Evolutionary conservation across 2,113 vertebrate genomes (phyloP), one percentile per base, ranked within the genome.

Genomic region (Notothenia coriiceps): DNA sequence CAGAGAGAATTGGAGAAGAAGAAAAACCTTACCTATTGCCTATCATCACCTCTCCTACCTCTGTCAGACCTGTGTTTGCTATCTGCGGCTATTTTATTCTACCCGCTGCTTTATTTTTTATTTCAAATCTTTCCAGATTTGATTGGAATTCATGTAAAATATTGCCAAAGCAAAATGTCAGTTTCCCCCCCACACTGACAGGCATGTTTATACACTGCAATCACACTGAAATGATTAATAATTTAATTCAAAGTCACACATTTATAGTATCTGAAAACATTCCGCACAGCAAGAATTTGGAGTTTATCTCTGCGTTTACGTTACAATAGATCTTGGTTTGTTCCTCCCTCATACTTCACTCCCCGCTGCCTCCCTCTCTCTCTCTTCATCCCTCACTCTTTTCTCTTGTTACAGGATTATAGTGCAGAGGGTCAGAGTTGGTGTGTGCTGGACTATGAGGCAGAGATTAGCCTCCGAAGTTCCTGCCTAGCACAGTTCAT

Each of bases 401-500:
- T 80, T 83, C 89, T 88, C 74, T 61, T 59, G 82, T 89, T 84
- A 81, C 83, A 88, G 89, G 89, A 90, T 90, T 93, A 92, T 69
- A 15, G 81, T 65, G 79, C 76, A 77, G 80, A 64, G 88, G 91
- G 91, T 93, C 82, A 82, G 88, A 90, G 86, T 90, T 71, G 22
- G 78, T 89, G 87, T 91, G 90, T 57, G 51, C 76, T 89, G 84
- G 91, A 90, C 88, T 92, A 86, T 85, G 84, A 86, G 86, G 80
- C 78, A 89, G 88, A 93, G 93, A 93, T 94, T 92, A 93, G 78
- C 83, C 86, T 88, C 84, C 47, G 69, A 86, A 90, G 83, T 90
- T 91, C 88, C 88, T 86, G 70, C 69, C 83, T 84, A 33, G 77
- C 80, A 86, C 82, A 90, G 77, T 88, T 94, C 83, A 92, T 87